phyloP scores from a whole-genome alignment of 2,113 vertebrate genomes.

The Ceyx margarethae region DNA sequence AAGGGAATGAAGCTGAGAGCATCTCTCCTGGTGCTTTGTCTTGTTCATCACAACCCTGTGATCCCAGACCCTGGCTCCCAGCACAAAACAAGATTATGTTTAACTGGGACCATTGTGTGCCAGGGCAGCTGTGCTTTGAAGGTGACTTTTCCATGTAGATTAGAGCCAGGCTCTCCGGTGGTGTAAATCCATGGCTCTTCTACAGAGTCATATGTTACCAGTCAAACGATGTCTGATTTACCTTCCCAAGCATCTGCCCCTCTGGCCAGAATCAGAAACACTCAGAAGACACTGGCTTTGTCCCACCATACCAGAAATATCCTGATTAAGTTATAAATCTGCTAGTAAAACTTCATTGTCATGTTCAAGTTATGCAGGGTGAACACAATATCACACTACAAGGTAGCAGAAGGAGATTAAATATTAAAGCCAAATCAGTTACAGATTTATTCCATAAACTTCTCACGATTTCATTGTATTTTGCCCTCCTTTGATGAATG shows the following conservation, averaged over 20 bases:
- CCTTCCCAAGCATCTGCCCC: neutral
- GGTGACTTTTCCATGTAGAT: neutral
- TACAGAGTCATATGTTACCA: neutral
- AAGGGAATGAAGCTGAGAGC: neutral
- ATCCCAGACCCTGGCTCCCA: neutral
- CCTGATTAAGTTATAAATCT: constrained; percentile 40
- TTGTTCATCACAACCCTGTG: neutral
- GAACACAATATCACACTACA: neutral
- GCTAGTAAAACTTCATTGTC: constrained; percentile 27
- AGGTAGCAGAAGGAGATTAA: constrained; percentile 45
- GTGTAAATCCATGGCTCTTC: neutral
- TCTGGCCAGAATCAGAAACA: constrained; percentile 15
- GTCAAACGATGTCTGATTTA: neutral
- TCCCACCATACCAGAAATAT: neutral
- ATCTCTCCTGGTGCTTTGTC: neutral
- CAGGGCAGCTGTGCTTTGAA: neutral
- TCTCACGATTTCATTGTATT: constrained; percentile 53
- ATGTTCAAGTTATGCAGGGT: constrained; percentile 9
- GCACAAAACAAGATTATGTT: neutral
- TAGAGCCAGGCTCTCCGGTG: neutral
- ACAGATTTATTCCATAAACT: constrained; percentile 63
- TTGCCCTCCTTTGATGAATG: constrained; percentile 65
- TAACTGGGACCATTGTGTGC: neutral
- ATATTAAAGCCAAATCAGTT: constrained; percentile 60
- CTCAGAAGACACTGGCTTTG: neutral